Conservation (phyloP, 2,888 invertebrate species). For the Athrips mouffetella region DNA sequence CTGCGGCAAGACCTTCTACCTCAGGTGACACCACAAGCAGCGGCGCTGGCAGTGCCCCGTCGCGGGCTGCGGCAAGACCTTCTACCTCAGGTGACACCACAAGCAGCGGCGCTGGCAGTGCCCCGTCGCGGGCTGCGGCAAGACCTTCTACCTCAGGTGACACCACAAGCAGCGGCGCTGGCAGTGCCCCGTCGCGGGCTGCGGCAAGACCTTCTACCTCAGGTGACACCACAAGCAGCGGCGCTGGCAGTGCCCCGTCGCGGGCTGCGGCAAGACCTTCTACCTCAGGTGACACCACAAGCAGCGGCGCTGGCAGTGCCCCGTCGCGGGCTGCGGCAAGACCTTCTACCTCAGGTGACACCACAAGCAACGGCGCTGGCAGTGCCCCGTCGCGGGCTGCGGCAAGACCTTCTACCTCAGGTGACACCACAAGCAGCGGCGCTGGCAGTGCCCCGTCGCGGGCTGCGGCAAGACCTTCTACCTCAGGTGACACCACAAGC, state of each 20-base stretch:
- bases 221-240: slow-evolving; percentile 62
- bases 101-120: slow-evolving; percentile 67
- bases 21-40: slow-evolving; percentile 62
- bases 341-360: no score
- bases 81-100: no score
- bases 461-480: slow-evolving; percentile 63
- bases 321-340: slow-evolving; percentile 59
- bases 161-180: slow-evolving; percentile 63
- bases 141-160: no score
- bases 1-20: slow-evolving; percentile 65
- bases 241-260: slow-evolving; percentile 64
- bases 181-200: slow-evolving; percentile 60
- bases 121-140: slow-evolving; percentile 56
- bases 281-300: slow-evolving; percentile 66
- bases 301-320: slow-evolving; percentile 63
- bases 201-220: slow-evolving; percentile 65
- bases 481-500: slow-evolving; percentile 64
- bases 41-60: slow-evolving; percentile 66
- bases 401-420: no score
- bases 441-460: slow-evolving; percentile 64
- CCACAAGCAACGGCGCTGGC: slow-evolving; percentile 61
- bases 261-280: slow-evolving; percentile 60
- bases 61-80: slow-evolving; percentile 58
- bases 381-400: slow-evolving; percentile 59
- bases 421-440: slow-evolving; percentile 59